Evolutionary conservation across 2,113 vertebrate genomes (phyloP).

Genomic region (Forbesichthys agassizii): DNA sequence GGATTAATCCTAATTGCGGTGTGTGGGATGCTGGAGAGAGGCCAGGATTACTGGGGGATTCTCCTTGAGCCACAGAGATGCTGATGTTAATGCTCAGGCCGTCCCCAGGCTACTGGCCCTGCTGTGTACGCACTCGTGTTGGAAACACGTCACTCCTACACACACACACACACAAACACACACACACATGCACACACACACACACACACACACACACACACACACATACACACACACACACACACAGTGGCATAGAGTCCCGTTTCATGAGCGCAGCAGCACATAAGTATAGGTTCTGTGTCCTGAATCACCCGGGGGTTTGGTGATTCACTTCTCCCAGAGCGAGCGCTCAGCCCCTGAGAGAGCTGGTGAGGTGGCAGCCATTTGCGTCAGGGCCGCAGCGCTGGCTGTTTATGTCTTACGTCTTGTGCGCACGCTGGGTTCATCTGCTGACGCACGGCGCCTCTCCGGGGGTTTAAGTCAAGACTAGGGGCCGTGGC

Average conservation of each 20-base stretch:
- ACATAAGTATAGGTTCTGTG: constrained; percentile 74
- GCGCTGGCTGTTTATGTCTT: constrained; percentile 66
- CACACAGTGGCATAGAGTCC: constrained; percentile 37
- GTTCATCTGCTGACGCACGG: constrained; percentile 62
- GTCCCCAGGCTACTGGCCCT: constrained; percentile 56
- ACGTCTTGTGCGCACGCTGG: constrained; percentile 55
- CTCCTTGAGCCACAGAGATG: constrained; percentile 70
- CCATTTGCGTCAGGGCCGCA: constrained; percentile 65
- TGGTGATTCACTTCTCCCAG: constrained; percentile 72
- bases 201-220: constrained; percentile 32
- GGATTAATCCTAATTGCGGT: constrained; percentile 74
- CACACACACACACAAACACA: constrained; percentile 8
- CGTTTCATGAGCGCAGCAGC: constrained; percentile 62
- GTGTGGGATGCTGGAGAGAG: constrained; percentile 71
- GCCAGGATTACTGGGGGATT: constrained; percentile 73
- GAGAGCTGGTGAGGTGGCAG: constrained; percentile 54
- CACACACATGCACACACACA: constrained; percentile 29
- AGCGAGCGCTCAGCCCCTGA: constrained; percentile 47
- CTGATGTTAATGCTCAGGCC: constrained; percentile 70
- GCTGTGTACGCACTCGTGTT: constrained; percentile 31
- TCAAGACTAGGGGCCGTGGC: constrained; percentile 16
- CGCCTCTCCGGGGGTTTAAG: constrained; percentile 49
- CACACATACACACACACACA: neutral
- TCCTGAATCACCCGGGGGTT: constrained; percentile 53
- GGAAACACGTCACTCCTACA: constrained; percentile 25